These are phyloP conservation scores for Hippotragus niger DNA, from an alignment of 2,113 vertebrate genomes.

Conservation along the genomic window DNA sequence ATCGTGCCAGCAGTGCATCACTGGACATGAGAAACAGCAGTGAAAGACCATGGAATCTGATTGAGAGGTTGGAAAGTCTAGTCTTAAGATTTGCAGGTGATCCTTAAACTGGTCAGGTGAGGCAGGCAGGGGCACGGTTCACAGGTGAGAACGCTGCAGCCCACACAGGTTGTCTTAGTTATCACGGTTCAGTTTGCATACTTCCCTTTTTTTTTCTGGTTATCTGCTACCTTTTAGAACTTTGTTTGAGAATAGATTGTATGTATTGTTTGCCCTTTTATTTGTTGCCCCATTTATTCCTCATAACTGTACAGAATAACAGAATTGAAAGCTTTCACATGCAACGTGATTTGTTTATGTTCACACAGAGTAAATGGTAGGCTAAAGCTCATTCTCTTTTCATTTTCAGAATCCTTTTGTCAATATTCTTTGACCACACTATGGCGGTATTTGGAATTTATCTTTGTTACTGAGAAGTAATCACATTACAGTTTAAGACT, in stretches of 20 bases:
- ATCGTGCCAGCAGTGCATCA: background rate
- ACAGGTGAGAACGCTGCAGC: background rate
- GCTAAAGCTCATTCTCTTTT: background rate
- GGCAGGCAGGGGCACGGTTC: background rate
- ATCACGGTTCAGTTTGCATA: background rate
- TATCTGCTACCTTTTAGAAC: background rate
- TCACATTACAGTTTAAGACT: background rate
- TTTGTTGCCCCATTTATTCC: background rate
- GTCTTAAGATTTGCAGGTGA: background rate
- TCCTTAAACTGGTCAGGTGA: background rate
- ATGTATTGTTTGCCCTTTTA: background rate
- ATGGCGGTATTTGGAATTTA: background rate
- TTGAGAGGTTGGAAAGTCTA: background rate
- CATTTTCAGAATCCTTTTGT: background rate
- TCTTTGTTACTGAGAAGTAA: background rate
- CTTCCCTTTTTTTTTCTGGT: background rate
- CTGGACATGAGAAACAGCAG: background rate
- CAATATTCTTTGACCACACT: background rate
- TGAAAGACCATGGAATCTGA: background rate
- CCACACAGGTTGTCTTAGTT: background rate
- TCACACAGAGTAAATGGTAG: background rate
- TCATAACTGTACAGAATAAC: background rate
- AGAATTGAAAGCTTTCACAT: background rate
- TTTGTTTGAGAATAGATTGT: background rate
- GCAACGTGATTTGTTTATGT: background rate